A percentile compares a stretch with the other conserved stretches of the same genome.
Conservation (phyloP, 35 echinoderm and acorn worm genomes). For the Ophioderma brevispina region DNA sequence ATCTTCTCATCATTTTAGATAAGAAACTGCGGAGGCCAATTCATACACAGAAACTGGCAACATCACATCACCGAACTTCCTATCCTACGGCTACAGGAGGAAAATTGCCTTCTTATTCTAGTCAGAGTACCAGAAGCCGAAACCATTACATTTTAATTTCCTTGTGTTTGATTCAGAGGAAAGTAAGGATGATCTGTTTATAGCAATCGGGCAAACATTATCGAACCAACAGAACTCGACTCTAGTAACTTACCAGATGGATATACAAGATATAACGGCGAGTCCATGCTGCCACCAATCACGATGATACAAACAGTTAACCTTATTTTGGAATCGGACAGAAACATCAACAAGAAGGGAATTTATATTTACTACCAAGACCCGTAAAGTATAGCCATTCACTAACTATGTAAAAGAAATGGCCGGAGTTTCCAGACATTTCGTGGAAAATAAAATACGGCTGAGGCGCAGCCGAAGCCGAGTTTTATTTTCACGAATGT, state of each 20-base stretch:
- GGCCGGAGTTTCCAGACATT: no score
- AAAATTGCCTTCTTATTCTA: slow-evolving; percentile 11
- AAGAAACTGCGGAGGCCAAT: background rate
- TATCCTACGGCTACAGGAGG: background rate
- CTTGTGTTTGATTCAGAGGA: slow-evolving; percentile 1
- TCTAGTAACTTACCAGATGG: background rate
- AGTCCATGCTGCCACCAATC: background rate
- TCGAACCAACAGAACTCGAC: background rate
- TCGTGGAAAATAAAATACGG: no score
- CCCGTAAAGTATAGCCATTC: no score
- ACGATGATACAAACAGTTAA: slow-evolving; percentile 38
- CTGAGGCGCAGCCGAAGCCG: no score
- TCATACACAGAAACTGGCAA: slow-evolving; percentile 8
- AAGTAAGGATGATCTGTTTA: slow-evolving; percentile 27
- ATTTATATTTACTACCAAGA: slow-evolving; percentile 28
- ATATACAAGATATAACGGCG: background rate
- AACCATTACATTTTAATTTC: slow-evolving; percentile 3
- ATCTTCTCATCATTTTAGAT: background rate
- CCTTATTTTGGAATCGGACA: slow-evolving; percentile 35
- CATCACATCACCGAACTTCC: slow-evolving; percentile 32
- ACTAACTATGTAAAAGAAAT: no score
- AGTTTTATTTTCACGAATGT: no score
- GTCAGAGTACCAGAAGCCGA: slow-evolving; percentile 29
- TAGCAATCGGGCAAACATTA: background rate
- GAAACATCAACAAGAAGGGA: slow-evolving; percentile 17